Percentiles rank a stretch among this genome's conserved stretches.
phyloP scores from a whole-genome alignment of 2,113 vertebrate species.

The Ceyx cyanopectus region DNA sequence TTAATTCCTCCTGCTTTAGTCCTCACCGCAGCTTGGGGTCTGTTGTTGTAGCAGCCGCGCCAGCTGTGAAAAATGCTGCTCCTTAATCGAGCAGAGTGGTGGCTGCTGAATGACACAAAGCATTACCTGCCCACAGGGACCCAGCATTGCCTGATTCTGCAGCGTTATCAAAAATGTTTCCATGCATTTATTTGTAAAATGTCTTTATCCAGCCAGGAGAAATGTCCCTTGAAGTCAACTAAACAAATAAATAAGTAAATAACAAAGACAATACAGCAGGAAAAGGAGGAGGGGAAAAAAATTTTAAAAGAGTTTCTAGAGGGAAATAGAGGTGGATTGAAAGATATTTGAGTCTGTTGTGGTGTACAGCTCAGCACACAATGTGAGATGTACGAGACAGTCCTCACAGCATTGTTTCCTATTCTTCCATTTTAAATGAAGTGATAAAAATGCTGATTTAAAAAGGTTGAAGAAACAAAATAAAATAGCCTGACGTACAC shows the following conservation, averaged over 20 bases:
- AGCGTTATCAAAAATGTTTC: conserved; percentile 23
- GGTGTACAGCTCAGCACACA: rapidly evolving
- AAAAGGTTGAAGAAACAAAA: neutral
- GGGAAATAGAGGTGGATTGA: conserved; percentile 59
- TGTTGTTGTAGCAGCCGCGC: neutral
- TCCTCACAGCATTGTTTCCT: neutral
- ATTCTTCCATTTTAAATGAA: neutral
- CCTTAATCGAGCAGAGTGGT: conserved; percentile 1
- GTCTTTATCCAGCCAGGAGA: conserved; percentile 49
- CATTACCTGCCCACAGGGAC: conserved; percentile 53
- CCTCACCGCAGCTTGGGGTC: neutral
- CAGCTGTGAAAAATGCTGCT: conserved; percentile 3
- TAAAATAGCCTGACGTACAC: neutral
- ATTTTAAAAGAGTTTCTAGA: conserved; percentile 17
- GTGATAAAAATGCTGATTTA: conserved; percentile 2
- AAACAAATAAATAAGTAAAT: conserved; percentile 48
- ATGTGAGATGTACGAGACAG: conserved; percentile 26
- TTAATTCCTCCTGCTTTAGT: conserved; percentile 35
- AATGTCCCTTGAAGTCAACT: conserved; percentile 59
- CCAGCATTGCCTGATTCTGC: neutral
- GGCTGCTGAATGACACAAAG: conserved; percentile 36
- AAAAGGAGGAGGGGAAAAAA: neutral
- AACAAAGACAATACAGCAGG: neutral
- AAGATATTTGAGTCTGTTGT: conserved; percentile 30
- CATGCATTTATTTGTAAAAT: conserved; percentile 35